Percentiles rank a stretch among this genome's conserved stretches.
These are phyloP conservation scores for Therioaphis trifolii DNA, from an alignment of 2,888 invertebrate genomes.

Conservation along the genomic window DNA sequence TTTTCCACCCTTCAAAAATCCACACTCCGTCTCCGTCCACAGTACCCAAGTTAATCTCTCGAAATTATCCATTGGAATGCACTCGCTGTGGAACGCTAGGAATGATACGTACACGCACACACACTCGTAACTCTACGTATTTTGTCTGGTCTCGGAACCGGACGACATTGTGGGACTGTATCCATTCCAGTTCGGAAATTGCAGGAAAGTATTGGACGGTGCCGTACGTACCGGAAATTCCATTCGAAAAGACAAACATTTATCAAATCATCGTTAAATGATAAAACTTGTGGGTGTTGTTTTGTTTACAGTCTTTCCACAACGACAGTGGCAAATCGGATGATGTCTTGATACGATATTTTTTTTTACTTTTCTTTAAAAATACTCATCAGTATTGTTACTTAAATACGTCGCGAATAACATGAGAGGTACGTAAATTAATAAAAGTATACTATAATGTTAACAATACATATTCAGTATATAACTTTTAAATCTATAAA, in stretches of 20 bases:
- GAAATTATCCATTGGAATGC: conserved; percentile 43
- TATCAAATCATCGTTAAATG: conserved; percentile 19
- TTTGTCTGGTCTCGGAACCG: not conserved
- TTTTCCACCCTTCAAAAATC: not conserved
- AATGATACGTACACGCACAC: not conserved
- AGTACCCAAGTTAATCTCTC: not conserved
- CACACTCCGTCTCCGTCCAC: not conserved
- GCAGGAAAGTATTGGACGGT: conserved; percentile 3
- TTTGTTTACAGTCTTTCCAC: too few species aligned
- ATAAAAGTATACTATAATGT: too few species aligned
- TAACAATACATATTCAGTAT: too few species aligned
- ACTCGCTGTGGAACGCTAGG: conserved; percentile 11
- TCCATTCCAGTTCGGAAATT: conserved; percentile 18
- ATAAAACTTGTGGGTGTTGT: too few species aligned
- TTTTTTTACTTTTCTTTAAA: too few species aligned
- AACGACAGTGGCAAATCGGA: too few species aligned
- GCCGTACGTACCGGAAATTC: not conserved
- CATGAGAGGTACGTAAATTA: too few species aligned
- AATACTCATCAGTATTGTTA: too few species aligned
- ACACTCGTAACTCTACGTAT: not conserved
- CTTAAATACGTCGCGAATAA: too few species aligned
- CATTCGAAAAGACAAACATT: not conserved
- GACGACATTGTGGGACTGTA: not conserved
- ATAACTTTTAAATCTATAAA: too few species aligned
- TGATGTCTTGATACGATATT: too few species aligned